phyloP scores from a whole-genome alignment of 2,888 invertebrate genomes.

The Parthenolecanium corni region DNA sequence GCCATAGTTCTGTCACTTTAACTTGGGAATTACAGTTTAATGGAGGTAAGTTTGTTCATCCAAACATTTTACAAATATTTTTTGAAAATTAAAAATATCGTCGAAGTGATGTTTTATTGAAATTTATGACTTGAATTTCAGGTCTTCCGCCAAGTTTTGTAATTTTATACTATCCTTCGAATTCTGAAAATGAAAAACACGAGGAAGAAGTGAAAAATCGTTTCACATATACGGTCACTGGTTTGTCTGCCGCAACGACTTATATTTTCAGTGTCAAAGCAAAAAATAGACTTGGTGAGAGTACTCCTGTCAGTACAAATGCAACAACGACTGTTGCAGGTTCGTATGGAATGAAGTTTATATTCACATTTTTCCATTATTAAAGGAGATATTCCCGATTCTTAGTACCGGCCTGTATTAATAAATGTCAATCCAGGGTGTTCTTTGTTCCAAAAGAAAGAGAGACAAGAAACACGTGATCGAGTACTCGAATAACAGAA shows the following conservation, averaged over 20 bases:
- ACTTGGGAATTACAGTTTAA: slow-evolving; percentile 49
- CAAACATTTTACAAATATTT: too few relatives aligned
- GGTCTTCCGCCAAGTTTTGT: slow-evolving; percentile 64
- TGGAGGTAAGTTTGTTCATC: slow-evolving; percentile 17
- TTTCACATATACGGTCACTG: slow-evolving; percentile 54
- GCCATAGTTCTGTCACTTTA: slow-evolving; percentile 73
- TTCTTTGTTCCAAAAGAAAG: too few relatives aligned
- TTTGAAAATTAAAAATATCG: background rate
- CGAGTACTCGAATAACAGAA: too few relatives aligned
- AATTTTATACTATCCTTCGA: slow-evolving; percentile 49
- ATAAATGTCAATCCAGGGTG: too few relatives aligned
- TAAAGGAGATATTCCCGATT: background rate
- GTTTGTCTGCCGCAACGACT: slow-evolving; percentile 66
- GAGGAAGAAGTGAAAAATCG: slow-evolving; percentile 63
- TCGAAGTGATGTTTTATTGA: background rate
- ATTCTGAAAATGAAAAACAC: slow-evolving; percentile 49
- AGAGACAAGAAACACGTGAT: too few relatives aligned
- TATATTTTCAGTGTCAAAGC: slow-evolving; percentile 88
- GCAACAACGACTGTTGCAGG: slow-evolving; percentile 5
- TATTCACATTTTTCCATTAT: background rate
- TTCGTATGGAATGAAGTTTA: slow-evolving; percentile 3
- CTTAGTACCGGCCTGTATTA: background rate
- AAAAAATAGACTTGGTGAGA: slow-evolving; percentile 73
- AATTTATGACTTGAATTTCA: background rate
- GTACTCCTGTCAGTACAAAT: slow-evolving; percentile 44